These are phyloP conservation scores for Anadara kagoshimensis DNA, from an alignment of 1,140 invertebrate genomes.

Conservation along the genomic window DNA sequence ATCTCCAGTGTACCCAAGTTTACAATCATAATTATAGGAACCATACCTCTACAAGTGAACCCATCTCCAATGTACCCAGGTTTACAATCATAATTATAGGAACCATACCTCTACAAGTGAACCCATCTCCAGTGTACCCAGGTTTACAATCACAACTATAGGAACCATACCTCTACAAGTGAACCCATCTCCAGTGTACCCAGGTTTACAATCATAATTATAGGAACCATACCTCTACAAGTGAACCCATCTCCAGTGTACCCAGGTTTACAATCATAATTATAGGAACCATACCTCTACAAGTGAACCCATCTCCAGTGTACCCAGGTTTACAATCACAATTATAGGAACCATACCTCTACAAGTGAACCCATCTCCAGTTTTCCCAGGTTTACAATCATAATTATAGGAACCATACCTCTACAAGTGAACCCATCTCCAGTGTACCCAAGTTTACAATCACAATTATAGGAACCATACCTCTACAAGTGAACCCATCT, in stretches of 20 bases:
- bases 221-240: slow-evolving; percentile 71
- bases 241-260: slow-evolving; percentile 64
- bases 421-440: slow-evolving; percentile 68
- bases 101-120: slow-evolving; percentile 70
- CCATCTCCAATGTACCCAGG: slow-evolving; percentile 68
- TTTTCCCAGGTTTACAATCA: slow-evolving; percentile 79
- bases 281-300: slow-evolving; percentile 57
- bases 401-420: slow-evolving; percentile 47
- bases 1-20: slow-evolving; percentile 75
- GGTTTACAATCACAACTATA: slow-evolving; percentile 79
- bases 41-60: slow-evolving; percentile 65
- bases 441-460: slow-evolving; percentile 67
- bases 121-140: slow-evolving; percentile 66
- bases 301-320: slow-evolving; percentile 66
- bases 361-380: slow-evolving; percentile 70
- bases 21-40: slow-evolving; percentile 76
- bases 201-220: slow-evolving; percentile 69
- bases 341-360: slow-evolving; percentile 69
- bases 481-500: slow-evolving; percentile 71
- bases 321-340: slow-evolving; percentile 70
- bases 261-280: slow-evolving; percentile 80
- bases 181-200: slow-evolving; percentile 68
- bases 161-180: slow-evolving; percentile 63
- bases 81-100: slow-evolving; percentile 70
- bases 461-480: slow-evolving; percentile 70